Percentiles rank a stretch among this genome's conserved stretches.
phyloP scores from a whole-genome alignment of 1,140 invertebrate species.

The Orchesella cincta region DNA sequence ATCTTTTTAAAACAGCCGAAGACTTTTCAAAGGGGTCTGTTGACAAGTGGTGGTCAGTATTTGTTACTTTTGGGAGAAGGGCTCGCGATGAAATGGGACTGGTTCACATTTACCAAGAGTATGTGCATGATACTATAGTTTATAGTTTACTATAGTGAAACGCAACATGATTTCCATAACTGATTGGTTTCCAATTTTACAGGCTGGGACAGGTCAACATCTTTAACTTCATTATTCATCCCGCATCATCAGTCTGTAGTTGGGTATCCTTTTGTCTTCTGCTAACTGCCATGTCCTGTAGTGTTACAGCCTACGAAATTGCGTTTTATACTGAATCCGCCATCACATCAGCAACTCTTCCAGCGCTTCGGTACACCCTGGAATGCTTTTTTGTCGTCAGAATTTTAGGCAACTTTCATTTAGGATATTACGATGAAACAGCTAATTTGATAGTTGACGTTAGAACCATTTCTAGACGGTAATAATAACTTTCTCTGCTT shows the following conservation, averaged over 20 bases:
- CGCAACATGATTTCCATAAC: neutral
- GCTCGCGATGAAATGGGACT: conserved; percentile 49
- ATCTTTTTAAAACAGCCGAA: neutral
- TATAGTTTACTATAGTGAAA: conserved; percentile 6
- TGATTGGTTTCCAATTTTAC: neutral
- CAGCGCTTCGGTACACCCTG: neutral
- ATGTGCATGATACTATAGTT: conserved; percentile 5
- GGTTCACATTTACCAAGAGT: conserved; percentile 49
- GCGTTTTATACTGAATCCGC: conserved; percentile 30
- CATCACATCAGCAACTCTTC: neutral
- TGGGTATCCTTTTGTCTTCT: conserved; percentile 38
- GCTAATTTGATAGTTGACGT: conserved; percentile 19
- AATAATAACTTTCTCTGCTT: neutral
- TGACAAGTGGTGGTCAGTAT: conserved; percentile 37
- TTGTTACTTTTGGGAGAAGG: conserved; percentile 44
- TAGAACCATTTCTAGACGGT: conserved; percentile 30
- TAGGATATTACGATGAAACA: conserved; percentile 42
- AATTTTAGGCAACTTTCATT: conserved; percentile 47
- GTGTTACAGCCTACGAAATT: conserved; percentile 40
- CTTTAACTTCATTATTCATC: conserved; percentile 43
- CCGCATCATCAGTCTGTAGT: conserved; percentile 26
- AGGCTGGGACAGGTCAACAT: conserved; percentile 40
- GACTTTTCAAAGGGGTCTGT: neutral
- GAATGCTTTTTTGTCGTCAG: conserved; percentile 44
- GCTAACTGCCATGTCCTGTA: conserved; percentile 42